Base-by-base conservation (phyloP, 2,797 vertebrate species). In the Lophotriccus pileatus region DNA sequence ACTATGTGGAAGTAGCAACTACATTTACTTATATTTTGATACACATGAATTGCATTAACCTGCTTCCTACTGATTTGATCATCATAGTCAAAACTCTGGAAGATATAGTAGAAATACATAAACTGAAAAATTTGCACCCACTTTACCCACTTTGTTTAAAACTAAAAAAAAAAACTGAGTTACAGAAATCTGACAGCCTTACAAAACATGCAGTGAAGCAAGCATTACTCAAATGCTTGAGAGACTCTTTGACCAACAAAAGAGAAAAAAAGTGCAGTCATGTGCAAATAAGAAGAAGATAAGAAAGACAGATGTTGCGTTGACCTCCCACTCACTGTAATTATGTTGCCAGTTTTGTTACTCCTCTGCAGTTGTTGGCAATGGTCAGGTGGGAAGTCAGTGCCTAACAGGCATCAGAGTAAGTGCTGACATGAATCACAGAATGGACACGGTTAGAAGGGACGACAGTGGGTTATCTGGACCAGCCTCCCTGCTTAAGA, bases 271-370 rank as follows among this genome's bases (percentile, higher is more conserved):
- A 7, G 5, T 28, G 44, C 63, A 84, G 56, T 74, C 49, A 49
- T 73, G 64, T 24, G 5, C 76, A 90, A 93, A 89, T 75, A 60
- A 94, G 88, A 85, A 82, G 96, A 85, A 81, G 96, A 94, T 94
- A 96, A 96, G 93, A 86, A 90, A 95, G 91, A 90, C 44, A 86
- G 94, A 91, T 93, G 69, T 96, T 87, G 46, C 7, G 12, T 6
- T 92, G 91, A 86, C 70, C 62, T 96, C 62, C 49, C 55, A 82
- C 67, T 81, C 39, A 15, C 14, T 90, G 63, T 74, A 97, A 85
- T 74, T 81, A 58, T 41, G 52, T 43, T 84, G 63, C 84, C 41
- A 46, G n/a, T 79, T 88, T 47, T 79, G 41, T 39, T 60, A 68
- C 53, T 87, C 70, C 79, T 87, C 58, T 85, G 88, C 92, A 96